These are phyloP conservation scores for Apostichopus californicus DNA, from an alignment of 35 echinoderm and acorn worm species.

Conservation along the genomic window DNA sequence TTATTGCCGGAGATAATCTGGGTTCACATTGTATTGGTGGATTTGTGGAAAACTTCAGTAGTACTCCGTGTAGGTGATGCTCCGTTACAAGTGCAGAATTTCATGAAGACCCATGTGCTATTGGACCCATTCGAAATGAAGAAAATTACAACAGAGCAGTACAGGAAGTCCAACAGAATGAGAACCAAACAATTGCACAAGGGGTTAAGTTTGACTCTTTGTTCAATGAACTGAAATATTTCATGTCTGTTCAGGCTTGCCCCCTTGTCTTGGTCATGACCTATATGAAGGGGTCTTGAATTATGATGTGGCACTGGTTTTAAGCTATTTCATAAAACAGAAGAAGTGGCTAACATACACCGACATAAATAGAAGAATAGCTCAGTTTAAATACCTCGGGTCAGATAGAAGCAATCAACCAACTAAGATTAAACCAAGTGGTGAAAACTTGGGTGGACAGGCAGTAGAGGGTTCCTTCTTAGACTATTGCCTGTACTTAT, in stretches of 20 bases:
- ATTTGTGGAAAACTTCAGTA: constrained; percentile 59
- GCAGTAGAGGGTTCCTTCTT: constrained; percentile 35
- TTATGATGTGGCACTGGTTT: constrained; percentile 48
- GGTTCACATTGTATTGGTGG: constrained; percentile 61
- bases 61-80: constrained; percentile 16
- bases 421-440: constrained; percentile 25
- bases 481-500: constrained; percentile 50
- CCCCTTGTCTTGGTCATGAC: constrained; percentile 51
- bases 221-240: constrained; percentile 29
- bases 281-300: constrained; percentile 50
- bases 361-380: constrained; percentile 35
- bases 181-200: background rate
- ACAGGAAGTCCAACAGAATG: background rate
- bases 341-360: constrained; percentile 44
- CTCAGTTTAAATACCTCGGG: constrained; percentile 24
- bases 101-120: constrained; percentile 8
- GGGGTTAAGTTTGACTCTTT: constrained; percentile 7
- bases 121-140: background rate
- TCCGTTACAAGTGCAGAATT: background rate
- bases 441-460: constrained; percentile 34
- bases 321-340: constrained; percentile 15
- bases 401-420: constrained; percentile 35
- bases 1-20: constrained; percentile 58
- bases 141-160: background rate
- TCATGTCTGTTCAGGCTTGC: constrained; percentile 50